A percentile compares a stretch with the other conserved stretches of the same genome.
Evolutionary conservation across 1,140 invertebrate species (phyloP).

Genomic region (Drosophila varians): DNA sequence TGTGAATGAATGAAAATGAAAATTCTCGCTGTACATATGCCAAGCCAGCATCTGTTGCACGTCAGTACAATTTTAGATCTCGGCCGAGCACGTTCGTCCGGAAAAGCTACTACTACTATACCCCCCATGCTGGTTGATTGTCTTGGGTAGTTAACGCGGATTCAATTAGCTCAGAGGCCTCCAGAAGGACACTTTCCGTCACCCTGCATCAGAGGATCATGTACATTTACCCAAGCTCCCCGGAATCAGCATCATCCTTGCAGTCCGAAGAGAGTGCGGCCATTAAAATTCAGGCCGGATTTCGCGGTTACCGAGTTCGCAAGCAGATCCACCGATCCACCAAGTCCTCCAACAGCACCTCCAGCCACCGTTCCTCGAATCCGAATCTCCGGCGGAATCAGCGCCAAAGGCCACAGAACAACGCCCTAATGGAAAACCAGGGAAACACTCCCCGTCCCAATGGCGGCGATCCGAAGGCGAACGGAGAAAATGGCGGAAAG

Average conservation of each 20-base stretch:
- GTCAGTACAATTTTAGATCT: constrained; percentile 70
- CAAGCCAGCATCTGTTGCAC: constrained; percentile 60
- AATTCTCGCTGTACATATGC: constrained; percentile 68
- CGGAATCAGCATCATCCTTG: constrained; percentile 66
- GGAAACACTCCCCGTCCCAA: constrained; percentile 10
- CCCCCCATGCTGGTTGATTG: not conserved
- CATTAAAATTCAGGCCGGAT: constrained; percentile 90
- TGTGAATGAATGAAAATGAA: constrained; percentile 74
- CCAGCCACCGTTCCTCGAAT: constrained; percentile 26
- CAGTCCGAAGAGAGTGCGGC: constrained; percentile 86
- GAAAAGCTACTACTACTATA: constrained; percentile 25
- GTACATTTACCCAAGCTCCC: constrained; percentile 83
- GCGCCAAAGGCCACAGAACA: constrained; percentile 38
- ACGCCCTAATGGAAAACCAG: constrained; percentile 48
- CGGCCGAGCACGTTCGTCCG: constrained; percentile 55
- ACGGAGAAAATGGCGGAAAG: constrained; percentile 14
- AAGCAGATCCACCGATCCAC: constrained; percentile 85
- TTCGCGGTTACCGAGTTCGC: constrained; percentile 88
- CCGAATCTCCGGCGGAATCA: constrained; percentile 38
- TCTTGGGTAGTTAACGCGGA: constrained; percentile 34
- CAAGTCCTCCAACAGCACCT: constrained; percentile 31
- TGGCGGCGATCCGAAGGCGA: constrained; percentile 26
- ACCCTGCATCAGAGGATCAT: constrained; percentile 58
- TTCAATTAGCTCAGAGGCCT: constrained; percentile 1
- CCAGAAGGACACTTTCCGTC: constrained; percentile 21